Evolutionary conservation across 2,888 invertebrate genomes (phyloP).

Genomic region (Meloe dianella): DNA sequence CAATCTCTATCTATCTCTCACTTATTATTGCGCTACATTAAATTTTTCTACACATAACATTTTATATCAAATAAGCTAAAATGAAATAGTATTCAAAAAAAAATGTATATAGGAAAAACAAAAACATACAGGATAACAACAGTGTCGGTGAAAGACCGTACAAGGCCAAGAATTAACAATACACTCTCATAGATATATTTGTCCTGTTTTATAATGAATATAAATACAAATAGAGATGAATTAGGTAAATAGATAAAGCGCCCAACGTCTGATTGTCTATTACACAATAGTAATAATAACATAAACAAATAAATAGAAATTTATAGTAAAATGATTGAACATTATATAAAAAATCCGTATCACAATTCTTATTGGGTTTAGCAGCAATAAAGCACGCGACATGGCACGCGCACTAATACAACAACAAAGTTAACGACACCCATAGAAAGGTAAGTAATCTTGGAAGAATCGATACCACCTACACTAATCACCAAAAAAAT

Average conservation of each 20-base stretch:
- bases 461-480: not conserved
- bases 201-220: not conserved
- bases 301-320: not conserved
- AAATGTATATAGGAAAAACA: conserved; percentile 12
- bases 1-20: not conserved
- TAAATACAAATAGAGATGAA: not conserved
- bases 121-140: conserved; percentile 40
- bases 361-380: not conserved
- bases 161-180: conserved; percentile 31
- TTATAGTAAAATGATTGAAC: not conserved
- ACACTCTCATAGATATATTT: conserved; percentile 1
- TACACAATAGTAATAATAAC: not conserved
- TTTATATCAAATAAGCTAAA: not conserved
- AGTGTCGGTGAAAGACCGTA: conserved; percentile 43
- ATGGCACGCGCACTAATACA: conserved; percentile 26
- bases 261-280: not conserved
- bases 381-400: conserved; percentile 26
- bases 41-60: conserved; percentile 11
- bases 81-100: not conserved
- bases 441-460: not conserved
- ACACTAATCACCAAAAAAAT: too few relatives aligned
- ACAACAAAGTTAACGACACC: not conserved
- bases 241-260: not conserved
- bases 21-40: conserved; percentile 7
- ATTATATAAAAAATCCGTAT: not conserved